Percentiles rank a stretch among this genome's conserved stretches.
Conservation (phyloP, 2,113 vertebrate species). For the Prunella himalayana region DNA sequence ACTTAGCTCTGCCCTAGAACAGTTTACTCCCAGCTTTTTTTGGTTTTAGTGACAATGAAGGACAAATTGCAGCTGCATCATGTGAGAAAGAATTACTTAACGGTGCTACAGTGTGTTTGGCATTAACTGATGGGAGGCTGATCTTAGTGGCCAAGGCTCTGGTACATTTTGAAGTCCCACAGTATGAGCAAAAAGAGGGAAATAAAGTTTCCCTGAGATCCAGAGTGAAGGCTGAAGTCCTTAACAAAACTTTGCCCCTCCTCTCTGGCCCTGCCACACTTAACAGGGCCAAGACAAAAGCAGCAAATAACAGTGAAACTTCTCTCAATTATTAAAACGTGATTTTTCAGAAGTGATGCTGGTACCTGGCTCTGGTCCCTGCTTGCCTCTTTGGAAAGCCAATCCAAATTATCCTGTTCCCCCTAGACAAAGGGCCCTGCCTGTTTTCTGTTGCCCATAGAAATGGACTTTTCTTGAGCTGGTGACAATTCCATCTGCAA, state of each 20-base stretch:
- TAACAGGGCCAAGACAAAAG: not conserved
- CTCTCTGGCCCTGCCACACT: not conserved
- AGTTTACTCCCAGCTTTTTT: not conserved
- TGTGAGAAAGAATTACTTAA: not conserved
- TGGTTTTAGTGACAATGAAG: not conserved
- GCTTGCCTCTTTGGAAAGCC: not conserved
- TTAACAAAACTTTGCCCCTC: not conserved
- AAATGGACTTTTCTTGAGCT: not conserved
- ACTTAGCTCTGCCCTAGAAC: not conserved
- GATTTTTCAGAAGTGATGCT: not conserved
- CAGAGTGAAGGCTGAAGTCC: not conserved
- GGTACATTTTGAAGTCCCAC: not conserved
- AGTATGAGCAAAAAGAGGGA: not conserved
- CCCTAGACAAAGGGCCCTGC: not conserved
- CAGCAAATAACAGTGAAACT: not conserved
- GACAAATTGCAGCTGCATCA: not conserved
- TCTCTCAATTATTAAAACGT: not conserved
- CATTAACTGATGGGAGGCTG: not conserved
- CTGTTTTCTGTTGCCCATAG: not conserved
- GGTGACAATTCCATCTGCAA: fast-evolving
- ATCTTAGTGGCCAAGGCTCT: not conserved
- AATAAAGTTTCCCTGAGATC: not conserved
- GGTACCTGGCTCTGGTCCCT: not conserved
- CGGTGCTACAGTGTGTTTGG: not conserved
- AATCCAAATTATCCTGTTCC: not conserved